Percentiles rank a stretch among this genome's conserved stretches.
These are phyloP conservation scores for Octopus sinensis DNA, from an alignment of 1,140 invertebrate species.

Conservation along the genomic window DNA sequence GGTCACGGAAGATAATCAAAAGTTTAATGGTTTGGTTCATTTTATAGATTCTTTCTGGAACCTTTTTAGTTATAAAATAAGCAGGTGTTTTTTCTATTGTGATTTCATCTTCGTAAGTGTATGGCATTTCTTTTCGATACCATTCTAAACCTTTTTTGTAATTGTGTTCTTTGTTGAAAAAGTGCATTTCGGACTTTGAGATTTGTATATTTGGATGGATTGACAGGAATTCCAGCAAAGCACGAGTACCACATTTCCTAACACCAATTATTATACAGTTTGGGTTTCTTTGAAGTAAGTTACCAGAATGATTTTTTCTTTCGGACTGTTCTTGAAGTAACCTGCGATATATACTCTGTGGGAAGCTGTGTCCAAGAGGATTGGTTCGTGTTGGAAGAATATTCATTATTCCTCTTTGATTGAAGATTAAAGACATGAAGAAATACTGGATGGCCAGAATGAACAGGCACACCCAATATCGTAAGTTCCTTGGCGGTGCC, in stretches of 20 bases:
- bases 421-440: background rate
- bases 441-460: background rate
- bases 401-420: background rate
- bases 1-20: slow-evolving; percentile 83
- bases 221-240: slow-evolving; percentile 56
- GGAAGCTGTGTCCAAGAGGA: background rate
- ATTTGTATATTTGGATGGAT: slow-evolving; percentile 55
- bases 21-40: slow-evolving; percentile 87
- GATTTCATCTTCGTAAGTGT: slow-evolving; percentile 50
- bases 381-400: background rate
- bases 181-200: slow-evolving; percentile 59
- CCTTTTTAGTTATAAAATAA: slow-evolving; percentile 66
- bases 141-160: slow-evolving; percentile 57
- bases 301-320: background rate
- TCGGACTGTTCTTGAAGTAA: slow-evolving; percentile 3
- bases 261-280: slow-evolving; percentile 57
- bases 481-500: background rate
- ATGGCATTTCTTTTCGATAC: slow-evolving; percentile 57
- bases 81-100: slow-evolving; percentile 62
- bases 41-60: slow-evolving; percentile 75
- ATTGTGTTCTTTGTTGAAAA: slow-evolving; percentile 57
- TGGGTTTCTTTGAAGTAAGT: slow-evolving; percentile 35
- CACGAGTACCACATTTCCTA: slow-evolving; percentile 59
- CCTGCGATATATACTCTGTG: slow-evolving; percentile 3
- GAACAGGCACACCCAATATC: background rate